These are phyloP conservation scores for Tachina grossa DNA, from an alignment of 2,888 invertebrate genomes.

Conservation along the genomic window DNA sequence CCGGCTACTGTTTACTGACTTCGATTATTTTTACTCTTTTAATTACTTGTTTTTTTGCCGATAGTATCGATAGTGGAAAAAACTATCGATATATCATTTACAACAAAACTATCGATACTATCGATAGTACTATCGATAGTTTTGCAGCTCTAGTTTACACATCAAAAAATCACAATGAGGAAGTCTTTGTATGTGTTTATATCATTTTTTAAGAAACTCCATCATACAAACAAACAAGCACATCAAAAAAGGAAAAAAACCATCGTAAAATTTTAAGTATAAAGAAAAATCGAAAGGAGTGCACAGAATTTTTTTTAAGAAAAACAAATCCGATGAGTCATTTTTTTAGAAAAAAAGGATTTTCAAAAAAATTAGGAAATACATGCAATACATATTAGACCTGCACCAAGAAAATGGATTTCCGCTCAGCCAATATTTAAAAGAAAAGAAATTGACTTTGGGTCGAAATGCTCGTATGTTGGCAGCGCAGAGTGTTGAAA, in stretches of 20 bases:
- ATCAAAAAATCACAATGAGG: conserved; percentile 10
- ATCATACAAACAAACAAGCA: conserved; percentile 41
- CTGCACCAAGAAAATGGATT: conserved; percentile 84
- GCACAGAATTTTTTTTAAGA: conserved; percentile 34
- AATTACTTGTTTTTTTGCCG: too few species aligned
- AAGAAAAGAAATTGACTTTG: conserved; percentile 83
- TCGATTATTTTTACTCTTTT: too few species aligned
- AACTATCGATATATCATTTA: too few species aligned
- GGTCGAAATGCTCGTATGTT: conserved; percentile 93
- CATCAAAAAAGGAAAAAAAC: conserved; percentile 43
- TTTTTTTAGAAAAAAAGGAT: conserved; percentile 25
- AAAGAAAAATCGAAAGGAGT: conserved; percentile 63
- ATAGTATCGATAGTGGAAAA: too few species aligned
- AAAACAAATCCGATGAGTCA: conserved; percentile 42
- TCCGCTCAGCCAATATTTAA: conserved; percentile 87
- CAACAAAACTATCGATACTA: too few species aligned
- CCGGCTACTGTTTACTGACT: too few species aligned
- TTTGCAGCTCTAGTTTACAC: too few species aligned
- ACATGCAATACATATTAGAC: too few species aligned
- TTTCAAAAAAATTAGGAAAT: conserved; percentile 12
- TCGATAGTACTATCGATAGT: too few species aligned
- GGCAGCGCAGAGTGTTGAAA: conserved; percentile 91
- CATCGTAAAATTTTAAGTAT: conserved; percentile 42
- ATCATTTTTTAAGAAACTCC: conserved; percentile 43
- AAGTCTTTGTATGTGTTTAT: background rate